A percentile compares a stretch with the other conserved stretches of the same genome.
Evolutionary conservation across 64 coral and sea anemone genomes (phyloP).

Genomic region (Porites lutea): DNA sequence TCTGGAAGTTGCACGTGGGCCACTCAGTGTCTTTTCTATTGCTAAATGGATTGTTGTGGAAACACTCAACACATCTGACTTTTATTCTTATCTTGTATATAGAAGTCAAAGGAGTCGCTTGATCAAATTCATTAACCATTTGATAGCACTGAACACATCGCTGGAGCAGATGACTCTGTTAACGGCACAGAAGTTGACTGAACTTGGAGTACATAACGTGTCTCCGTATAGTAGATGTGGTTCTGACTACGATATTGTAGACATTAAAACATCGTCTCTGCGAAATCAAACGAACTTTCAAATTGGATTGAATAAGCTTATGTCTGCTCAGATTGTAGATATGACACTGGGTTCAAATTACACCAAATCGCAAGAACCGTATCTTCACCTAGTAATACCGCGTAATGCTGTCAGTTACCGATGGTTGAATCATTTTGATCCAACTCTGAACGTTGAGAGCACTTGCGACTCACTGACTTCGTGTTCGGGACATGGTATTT

Average conservation of each 20-base stretch:
- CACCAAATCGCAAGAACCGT: background rate
- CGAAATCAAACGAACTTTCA: slow-evolving; percentile 14
- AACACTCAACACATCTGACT: background rate
- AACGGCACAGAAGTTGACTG: slow-evolving; percentile 40
- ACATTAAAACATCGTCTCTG: slow-evolving; percentile 10
- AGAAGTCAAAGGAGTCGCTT: background rate
- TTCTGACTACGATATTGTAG: slow-evolving; percentile 47
- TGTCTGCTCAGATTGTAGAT: background rate
- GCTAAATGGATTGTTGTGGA: slow-evolving; percentile 44
- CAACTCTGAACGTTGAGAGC: background rate
- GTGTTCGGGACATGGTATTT: slow-evolving; percentile 77
- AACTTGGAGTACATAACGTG: slow-evolving; percentile 38
- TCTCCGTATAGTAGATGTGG: slow-evolving; percentile 24
- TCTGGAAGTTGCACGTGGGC: slow-evolving; percentile 44
- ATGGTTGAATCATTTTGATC: background rate
- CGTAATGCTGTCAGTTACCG: background rate
- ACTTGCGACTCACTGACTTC: slow-evolving; percentile 29
- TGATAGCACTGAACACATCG: background rate
- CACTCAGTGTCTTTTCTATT: slow-evolving; percentile 65
- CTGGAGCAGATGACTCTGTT: slow-evolving; percentile 18
- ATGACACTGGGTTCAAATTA: slow-evolving; percentile 22
- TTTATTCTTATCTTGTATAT: slow-evolving; percentile 22
- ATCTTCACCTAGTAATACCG: slow-evolving; percentile 62
- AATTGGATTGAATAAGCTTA: slow-evolving; percentile 42
- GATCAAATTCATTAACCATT: background rate